Evolutionary conservation across 92 coral and sea anemone species (phyloP).

Genomic region (Zoanthus gigantus): DNA sequence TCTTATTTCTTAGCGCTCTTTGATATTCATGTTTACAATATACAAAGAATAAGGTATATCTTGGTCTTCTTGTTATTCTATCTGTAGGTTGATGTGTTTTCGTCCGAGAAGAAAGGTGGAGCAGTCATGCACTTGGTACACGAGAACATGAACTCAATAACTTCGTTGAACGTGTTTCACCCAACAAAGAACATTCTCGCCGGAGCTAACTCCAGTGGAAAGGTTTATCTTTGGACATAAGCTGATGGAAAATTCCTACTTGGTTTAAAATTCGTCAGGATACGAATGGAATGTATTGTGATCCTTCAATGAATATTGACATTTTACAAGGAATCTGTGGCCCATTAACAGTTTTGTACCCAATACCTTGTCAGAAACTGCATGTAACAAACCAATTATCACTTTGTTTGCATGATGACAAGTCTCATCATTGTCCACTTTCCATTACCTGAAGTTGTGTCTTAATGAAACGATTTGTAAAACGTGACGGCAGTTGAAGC

Average conservation of each 20-base stretch:
- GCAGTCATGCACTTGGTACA: conserved; percentile 72
- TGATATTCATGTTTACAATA: no score
- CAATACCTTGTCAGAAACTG: no score
- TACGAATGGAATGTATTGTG: neutral
- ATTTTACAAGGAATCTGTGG: no score
- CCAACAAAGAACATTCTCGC: conserved; percentile 84
- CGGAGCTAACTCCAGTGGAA: conserved; percentile 96
- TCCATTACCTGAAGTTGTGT: no score
- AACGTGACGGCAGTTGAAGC: no score
- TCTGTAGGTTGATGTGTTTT: conserved; percentile 85
- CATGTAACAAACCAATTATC: no score
- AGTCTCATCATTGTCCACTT: no score
- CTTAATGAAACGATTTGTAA: no score
- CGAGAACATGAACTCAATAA: conserved; percentile 84
- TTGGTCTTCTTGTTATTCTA: neutral
- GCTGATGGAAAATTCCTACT: neutral
- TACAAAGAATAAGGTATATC: no score
- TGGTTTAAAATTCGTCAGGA: neutral
- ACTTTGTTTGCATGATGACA: no score
- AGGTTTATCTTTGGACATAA: conserved; percentile 89
- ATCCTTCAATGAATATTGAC: neutral
- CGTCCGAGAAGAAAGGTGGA: conserved; percentile 62
- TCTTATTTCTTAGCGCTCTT: no score
- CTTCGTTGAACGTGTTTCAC: conserved; percentile 87
- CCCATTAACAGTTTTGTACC: no score